Conservation (phyloP, 2,797 vertebrate genomes). For the Danio kyathit region DNA sequence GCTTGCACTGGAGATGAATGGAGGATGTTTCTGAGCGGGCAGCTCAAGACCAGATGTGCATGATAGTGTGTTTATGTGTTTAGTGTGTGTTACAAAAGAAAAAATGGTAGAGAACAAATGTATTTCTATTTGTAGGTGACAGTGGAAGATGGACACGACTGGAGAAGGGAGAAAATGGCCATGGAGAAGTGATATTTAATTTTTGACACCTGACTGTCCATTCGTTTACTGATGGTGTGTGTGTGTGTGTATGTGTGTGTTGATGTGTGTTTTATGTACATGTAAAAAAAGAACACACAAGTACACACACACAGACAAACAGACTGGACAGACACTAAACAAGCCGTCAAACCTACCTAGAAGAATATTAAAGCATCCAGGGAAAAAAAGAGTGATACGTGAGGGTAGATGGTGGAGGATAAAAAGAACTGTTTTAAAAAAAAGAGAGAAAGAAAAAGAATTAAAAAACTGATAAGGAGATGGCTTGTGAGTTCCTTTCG, state of each 20-base stretch:
- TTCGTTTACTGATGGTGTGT: conserved; percentile 64
- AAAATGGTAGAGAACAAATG: conserved; percentile 30
- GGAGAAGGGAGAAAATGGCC: conserved; percentile 61
- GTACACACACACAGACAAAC: conserved; percentile 82
- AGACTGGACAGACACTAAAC: conserved; percentile 85
- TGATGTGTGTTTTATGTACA: conserved; percentile 83
- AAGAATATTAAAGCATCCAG: conserved; percentile 83
- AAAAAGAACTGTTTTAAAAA: conserved; percentile 63
- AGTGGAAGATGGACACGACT: conserved; percentile 68
- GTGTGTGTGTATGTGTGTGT: conserved; percentile 78
- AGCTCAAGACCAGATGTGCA: background rate
- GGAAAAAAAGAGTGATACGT: conserved; percentile 73
- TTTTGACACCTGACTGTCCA: conserved; percentile 19
- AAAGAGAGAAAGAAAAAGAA: conserved; percentile 66
- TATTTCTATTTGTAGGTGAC: conserved; percentile 57
- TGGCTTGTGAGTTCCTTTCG: conserved; percentile 66
- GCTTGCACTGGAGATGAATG: conserved; percentile 28
- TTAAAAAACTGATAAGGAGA: conserved; percentile 71
- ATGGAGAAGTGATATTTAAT: conserved; percentile 55
- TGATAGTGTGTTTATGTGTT: conserved; percentile 8
- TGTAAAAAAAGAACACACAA: conserved; percentile 72
- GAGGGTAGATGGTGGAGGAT: conserved; percentile 57
- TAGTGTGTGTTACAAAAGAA: conserved; percentile 49
- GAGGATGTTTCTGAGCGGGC: background rate
- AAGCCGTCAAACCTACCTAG: conserved; percentile 85